Evolutionary conservation across 2,888 invertebrate species (phyloP).

Genomic region (Augochlorella aurata): DNA sequence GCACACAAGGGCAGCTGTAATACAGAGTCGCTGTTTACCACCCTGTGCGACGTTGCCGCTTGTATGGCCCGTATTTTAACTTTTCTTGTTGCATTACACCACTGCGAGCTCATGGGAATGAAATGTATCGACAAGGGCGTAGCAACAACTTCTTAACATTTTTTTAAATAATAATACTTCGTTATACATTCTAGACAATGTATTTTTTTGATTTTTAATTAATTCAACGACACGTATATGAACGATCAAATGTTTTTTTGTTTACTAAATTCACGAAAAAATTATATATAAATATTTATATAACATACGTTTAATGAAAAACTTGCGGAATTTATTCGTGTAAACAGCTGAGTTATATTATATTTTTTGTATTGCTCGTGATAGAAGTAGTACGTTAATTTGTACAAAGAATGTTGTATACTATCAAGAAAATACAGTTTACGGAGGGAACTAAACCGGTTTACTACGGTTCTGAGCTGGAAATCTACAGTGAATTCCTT

Average conservation of each 20-base stretch:
- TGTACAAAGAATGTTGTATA: not conserved
- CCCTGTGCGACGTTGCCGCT: conserved; percentile 64
- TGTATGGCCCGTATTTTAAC: conserved; percentile 59
- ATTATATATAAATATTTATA: not conserved
- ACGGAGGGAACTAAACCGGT: conserved; percentile 47
- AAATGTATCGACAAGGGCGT: conserved; percentile 58
- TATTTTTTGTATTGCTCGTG: not conserved
- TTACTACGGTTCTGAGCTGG: conserved; percentile 44
- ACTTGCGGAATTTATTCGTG: not conserved
- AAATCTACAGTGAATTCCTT: conserved; percentile 56
- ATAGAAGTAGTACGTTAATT: not conserved
- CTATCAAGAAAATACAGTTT: conserved; percentile 20
- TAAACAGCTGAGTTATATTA: not conserved
- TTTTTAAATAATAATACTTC: not conserved
- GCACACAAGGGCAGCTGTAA: conserved; percentile 24
- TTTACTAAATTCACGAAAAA: not conserved
- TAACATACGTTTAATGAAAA: not conserved
- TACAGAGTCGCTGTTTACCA: conserved; percentile 42
- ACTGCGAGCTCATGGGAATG: conserved; percentile 50
- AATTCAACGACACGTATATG: not conserved
- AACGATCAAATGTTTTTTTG: not conserved
- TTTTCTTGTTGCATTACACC: conserved; percentile 63
- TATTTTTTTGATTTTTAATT: not conserved
- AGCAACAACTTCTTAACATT: conserved; percentile 20
- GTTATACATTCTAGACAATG: not conserved